Percentiles rank a stretch among this genome's conserved stretches.
Conservation (phyloP, 1,140 invertebrate genomes). For the Antheraea mylitta region DNA sequence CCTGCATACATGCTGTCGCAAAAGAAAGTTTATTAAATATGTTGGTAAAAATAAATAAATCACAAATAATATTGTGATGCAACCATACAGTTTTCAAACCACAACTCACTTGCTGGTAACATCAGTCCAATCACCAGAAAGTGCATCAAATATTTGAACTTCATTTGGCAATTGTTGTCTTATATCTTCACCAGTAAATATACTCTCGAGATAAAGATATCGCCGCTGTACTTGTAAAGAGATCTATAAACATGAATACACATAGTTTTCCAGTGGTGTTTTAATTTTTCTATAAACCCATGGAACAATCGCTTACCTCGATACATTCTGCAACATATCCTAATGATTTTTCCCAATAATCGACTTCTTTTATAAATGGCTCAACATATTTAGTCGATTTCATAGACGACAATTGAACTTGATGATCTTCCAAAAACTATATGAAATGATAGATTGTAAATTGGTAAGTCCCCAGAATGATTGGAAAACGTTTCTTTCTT, state of each 20-base stretch:
- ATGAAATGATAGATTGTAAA: conserved; percentile 1
- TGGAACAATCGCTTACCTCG: conserved; percentile 71
- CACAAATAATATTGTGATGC: too few relatives aligned
- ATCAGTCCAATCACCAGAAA: conserved; percentile 86
- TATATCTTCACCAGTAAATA: conserved; percentile 92
- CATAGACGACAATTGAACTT: conserved; percentile 88
- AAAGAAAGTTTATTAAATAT: conserved; percentile 20
- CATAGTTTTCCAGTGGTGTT: not conserved
- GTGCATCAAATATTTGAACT: conserved; percentile 85
- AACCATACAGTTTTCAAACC: not conserved
- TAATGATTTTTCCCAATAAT: conserved; percentile 90
- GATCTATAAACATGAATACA: conserved; percentile 52
- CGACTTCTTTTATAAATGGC: conserved; percentile 88
- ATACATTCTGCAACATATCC: conserved; percentile 88
- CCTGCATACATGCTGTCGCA: conserved; percentile 74
- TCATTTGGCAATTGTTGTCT: conserved; percentile 90
- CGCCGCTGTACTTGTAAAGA: conserved; percentile 87
- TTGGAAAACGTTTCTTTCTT: too few relatives aligned
- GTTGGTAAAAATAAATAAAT: too few relatives aligned
- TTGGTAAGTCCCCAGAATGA: too few relatives aligned
- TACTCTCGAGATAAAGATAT: conserved; percentile 92
- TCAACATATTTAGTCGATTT: conserved; percentile 93
- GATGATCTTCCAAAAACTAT: conserved; percentile 85
- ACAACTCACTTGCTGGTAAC: conserved; percentile 80
- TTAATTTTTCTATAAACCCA: not conserved